Conservation (phyloP, 53 echinoderm and acorn worm species). For the Echinarachnius parma region DNA sequence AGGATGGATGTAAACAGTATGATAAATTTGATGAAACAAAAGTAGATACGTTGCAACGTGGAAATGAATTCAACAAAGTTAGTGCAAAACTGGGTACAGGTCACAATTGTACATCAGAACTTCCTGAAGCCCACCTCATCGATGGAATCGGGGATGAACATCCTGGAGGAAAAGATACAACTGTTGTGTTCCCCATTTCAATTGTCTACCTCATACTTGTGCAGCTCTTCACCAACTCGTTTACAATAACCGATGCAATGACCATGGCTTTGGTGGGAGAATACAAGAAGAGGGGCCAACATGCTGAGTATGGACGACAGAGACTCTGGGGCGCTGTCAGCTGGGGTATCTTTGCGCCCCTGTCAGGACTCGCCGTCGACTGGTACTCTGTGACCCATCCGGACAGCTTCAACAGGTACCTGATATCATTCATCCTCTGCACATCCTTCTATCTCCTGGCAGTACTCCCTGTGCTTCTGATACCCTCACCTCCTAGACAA, state of each 20-base stretch:
- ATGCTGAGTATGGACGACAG: constrained; percentile 54
- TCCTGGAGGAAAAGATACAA: no score
- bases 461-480: not conserved
- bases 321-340: constrained; percentile 68
- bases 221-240: no score
- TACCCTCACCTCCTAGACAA: not conserved
- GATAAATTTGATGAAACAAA: no score
- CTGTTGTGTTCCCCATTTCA: no score
- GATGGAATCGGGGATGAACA: no score
- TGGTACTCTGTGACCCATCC: constrained; percentile 11
- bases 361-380: constrained; percentile 60
- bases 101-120: no score
- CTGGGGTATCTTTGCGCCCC: constrained; percentile 52
- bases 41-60: no score
- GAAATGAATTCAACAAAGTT: no score
- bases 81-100: no score
- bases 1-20: no score
- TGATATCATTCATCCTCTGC: constrained; percentile 9
- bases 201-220: no score
- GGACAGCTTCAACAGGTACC: constrained; percentile 17
- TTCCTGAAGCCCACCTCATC: no score
- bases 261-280: constrained; percentile 49
- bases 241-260: constrained; percentile 55
- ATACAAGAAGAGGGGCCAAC: constrained; percentile 19
- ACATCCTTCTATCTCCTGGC: not conserved